Conservation (phyloP, 2,113 vertebrate species). For the Rallus limicola region DNA sequence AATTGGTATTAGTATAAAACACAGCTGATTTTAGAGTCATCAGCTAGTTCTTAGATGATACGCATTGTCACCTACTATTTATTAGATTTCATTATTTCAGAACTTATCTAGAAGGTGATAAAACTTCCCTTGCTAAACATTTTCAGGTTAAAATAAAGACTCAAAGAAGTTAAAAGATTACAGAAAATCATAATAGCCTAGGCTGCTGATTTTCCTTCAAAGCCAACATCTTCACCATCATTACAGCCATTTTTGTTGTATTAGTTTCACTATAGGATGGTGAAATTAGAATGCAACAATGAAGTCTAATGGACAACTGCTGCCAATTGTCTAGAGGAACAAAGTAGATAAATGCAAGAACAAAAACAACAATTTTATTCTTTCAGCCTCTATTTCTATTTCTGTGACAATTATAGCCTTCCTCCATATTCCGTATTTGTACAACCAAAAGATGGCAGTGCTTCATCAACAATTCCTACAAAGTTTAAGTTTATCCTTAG, state of each 20-base stretch:
- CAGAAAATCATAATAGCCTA: neutral
- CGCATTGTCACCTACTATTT: neutral
- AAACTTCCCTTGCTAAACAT: neutral
- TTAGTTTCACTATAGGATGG: neutral
- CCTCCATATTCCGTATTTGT: slow-evolving; percentile 62
- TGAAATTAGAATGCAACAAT: neutral
- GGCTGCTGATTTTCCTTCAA: neutral
- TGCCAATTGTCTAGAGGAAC: neutral
- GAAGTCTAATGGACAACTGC: neutral
- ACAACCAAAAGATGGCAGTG: slow-evolving; percentile 82
- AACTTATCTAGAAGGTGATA: neutral
- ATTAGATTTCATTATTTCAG: neutral
- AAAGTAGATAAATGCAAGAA: neutral
- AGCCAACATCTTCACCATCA: neutral
- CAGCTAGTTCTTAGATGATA: neutral
- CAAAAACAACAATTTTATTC: neutral
- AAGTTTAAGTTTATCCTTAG: slow-evolving; percentile 14
- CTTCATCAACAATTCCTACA: slow-evolving; percentile 76
- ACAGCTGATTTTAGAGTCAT: neutral
- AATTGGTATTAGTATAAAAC: neutral
- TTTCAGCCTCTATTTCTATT: neutral
- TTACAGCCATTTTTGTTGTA: neutral
- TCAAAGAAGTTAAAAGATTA: neutral
- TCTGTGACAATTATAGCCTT: neutral
- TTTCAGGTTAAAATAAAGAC: neutral